phyloP scores from a whole-genome alignment of 2,113 vertebrate species.

The Plectropomus leopardus region DNA sequence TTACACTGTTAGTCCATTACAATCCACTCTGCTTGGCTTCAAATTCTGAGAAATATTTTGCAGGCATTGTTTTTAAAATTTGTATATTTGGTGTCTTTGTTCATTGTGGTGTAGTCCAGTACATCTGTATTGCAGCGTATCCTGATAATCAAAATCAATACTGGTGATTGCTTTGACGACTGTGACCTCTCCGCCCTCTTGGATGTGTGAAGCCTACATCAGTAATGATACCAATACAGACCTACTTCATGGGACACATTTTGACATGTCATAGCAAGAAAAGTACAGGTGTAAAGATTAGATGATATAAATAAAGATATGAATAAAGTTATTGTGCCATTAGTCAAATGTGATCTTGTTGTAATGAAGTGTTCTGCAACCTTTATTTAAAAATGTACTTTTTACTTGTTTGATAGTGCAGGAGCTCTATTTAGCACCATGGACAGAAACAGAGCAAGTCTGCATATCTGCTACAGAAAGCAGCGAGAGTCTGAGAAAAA shows the following conservation, averaged over 20 bases:
- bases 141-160: not conserved
- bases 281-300: no score
- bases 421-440: slow-evolving; percentile 44
- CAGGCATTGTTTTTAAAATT: not conserved
- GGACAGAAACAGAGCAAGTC: slow-evolving; percentile 43
- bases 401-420: not conserved
- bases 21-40: no score
- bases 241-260: not conserved
- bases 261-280: not conserved
- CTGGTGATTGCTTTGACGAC: not conserved
- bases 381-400: not conserved
- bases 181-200: not conserved
- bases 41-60: no score
- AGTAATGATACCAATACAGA: not conserved
- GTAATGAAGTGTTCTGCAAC: not conserved
- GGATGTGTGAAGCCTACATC: not conserved
- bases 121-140: not conserved
- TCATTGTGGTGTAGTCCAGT: not conserved
- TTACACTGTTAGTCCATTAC: no score
- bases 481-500: not conserved
- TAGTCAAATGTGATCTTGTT: no score
- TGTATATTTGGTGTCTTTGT: not conserved
- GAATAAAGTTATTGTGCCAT: no score
- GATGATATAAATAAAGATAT: no score
- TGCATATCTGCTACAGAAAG: not conserved